Conservation (phyloP, 2,888 invertebrate genomes). For the Rambutsinella grinnellia region DNA sequence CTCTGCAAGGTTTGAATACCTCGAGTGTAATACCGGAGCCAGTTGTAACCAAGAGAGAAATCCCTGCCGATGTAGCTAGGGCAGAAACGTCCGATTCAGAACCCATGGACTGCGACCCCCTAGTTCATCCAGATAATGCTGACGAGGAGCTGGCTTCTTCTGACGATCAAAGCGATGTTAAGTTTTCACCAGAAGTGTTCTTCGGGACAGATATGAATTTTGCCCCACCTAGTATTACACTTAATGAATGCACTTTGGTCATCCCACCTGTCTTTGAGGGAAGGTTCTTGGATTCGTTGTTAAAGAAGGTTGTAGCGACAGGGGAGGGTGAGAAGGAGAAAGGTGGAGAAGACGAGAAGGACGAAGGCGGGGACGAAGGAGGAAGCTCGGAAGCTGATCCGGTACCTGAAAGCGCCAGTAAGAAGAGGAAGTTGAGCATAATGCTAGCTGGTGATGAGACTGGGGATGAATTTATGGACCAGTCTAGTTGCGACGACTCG, state of each 20-base stretch:
- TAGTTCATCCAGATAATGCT: too few relatives aligned
- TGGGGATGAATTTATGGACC: neutral
- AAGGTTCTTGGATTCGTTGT: neutral
- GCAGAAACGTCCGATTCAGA: neutral
- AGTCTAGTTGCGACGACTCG: neutral
- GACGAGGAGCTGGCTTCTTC: neutral
- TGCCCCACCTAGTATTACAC: constrained; percentile 9
- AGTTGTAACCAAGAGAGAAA: too few relatives aligned
- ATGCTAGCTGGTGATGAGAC: neutral
- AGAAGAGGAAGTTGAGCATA: constrained; percentile 15
- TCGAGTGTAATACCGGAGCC: too few relatives aligned
- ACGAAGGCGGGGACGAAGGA: neutral
- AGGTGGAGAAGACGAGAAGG: neutral
- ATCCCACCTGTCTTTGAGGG: constrained; percentile 15
- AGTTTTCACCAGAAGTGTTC: constrained; percentile 25
- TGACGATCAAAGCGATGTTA: neutral
- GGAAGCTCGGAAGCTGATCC: neutral
- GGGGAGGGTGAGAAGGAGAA: neutral
- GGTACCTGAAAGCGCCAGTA: neutral
- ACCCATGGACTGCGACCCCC: neutral
- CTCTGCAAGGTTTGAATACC: neutral
- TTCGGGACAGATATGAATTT: constrained; percentile 29
- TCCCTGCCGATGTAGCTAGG: too few relatives aligned
- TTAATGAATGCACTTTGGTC: constrained; percentile 1
- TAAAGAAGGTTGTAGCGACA: constrained; percentile 1